Evolutionary conservation across 2,888 invertebrate genomes (phyloP).

Genomic region (Mythimna vitellina): DNA sequence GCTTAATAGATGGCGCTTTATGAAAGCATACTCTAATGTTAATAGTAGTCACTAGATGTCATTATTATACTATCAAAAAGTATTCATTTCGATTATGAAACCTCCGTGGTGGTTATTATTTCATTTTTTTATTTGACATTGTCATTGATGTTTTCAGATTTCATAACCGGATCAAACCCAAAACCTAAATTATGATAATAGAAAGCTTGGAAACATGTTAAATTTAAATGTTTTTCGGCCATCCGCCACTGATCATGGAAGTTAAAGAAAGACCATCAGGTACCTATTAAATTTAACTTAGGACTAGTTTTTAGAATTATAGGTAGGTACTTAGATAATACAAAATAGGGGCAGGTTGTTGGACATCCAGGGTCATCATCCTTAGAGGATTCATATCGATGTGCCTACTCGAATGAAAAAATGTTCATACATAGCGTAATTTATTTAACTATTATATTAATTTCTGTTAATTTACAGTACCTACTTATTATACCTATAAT

Average conservation of each 20-base stretch:
- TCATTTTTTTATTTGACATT: slow-evolving; percentile 28
- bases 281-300: background rate
- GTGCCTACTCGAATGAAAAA: background rate
- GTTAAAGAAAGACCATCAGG: slow-evolving; percentile 6
- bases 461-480: background rate
- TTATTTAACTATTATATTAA: background rate
- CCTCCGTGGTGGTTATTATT: slow-evolving; percentile 15
- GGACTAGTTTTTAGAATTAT: background rate
- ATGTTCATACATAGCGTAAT: too few relatives aligned
- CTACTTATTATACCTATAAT: too few relatives aligned
- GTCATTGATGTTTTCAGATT: slow-evolving; percentile 29
- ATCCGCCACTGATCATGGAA: slow-evolving; percentile 26
- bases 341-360: background rate
- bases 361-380: background rate
- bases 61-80: slow-evolving; percentile 3
- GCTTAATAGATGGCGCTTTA: slow-evolving; percentile 29
- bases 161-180: background rate
- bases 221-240: slow-evolving; percentile 9
- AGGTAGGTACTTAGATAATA: background rate
- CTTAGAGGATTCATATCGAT: background rate
- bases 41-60: slow-evolving; percentile 22
- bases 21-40: rapidly evolving
- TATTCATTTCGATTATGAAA: slow-evolving; percentile 1
- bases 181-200: background rate
- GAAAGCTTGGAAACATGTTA: slow-evolving; percentile 20